Percentiles rank a stretch among this genome's conserved stretches.
Evolutionary conservation across 2,888 invertebrate genomes (phyloP).

Genomic region (Aricia artaxerxes): DNA sequence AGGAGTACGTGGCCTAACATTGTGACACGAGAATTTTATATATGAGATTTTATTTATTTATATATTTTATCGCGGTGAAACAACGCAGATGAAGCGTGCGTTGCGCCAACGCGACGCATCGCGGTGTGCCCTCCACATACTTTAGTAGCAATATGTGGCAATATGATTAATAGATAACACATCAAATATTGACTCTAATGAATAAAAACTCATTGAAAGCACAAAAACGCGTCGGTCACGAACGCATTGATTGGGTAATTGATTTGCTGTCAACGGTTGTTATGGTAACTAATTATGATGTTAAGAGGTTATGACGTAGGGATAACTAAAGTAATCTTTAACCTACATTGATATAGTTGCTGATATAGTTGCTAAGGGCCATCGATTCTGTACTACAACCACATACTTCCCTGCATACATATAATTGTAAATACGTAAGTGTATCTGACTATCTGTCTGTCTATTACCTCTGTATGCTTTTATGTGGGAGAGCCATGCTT

Average conservation of each 20-base stretch:
- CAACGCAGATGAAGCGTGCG: neutral
- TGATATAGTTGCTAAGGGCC: too few relatives aligned
- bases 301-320: neutral
- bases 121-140: neutral
- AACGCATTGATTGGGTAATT: neutral
- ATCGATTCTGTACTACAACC: too few relatives aligned
- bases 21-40: too few relatives aligned
- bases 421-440: too few relatives aligned
- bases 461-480: too few relatives aligned
- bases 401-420: too few relatives aligned
- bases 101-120: neutral
- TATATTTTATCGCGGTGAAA: neutral
- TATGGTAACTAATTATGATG: constrained; percentile 15
- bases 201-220: neutral
- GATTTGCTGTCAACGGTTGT: constrained; percentile 14
- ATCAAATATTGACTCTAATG: constrained; percentile 9
- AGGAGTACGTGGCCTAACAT: too few relatives aligned
- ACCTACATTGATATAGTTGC: too few relatives aligned
- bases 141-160: constrained; percentile 4
- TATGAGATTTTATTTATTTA: too few relatives aligned
- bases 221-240: constrained; percentile 11
- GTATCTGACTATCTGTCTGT: too few relatives aligned
- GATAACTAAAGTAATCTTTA: too few relatives aligned
- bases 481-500: too few relatives aligned
- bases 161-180: neutral